Evolutionary conservation across 2,888 invertebrate genomes (phyloP).

Genomic region (Sphecodes monilicornis): DNA sequence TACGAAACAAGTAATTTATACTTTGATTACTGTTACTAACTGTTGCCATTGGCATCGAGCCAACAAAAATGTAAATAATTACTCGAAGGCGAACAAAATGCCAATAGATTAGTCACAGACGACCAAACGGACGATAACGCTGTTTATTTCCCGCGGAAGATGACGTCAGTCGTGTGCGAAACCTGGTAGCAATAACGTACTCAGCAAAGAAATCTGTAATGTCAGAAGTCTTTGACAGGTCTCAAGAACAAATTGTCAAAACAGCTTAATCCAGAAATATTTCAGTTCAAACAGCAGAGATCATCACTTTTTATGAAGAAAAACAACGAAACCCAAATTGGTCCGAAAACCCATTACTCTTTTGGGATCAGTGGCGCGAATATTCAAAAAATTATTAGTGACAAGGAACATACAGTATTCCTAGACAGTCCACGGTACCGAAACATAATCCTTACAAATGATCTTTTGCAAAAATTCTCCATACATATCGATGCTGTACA

Average conservation of each 20-base stretch:
- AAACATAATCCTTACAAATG: background rate
- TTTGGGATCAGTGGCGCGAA: background rate
- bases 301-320: background rate
- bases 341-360: background rate
- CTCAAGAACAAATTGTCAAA: background rate
- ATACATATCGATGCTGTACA: too few species aligned
- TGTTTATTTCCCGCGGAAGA: constrained; percentile 6
- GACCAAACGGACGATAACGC: background rate
- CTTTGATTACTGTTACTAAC: background rate
- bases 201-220: background rate
- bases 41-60: background rate
- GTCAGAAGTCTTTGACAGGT: background rate
- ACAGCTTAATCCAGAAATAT: background rate
- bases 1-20: background rate
- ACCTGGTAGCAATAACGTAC: background rate
- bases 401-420: too few species aligned
- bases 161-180: constrained; percentile 5
- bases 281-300: background rate
- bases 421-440: background rate
- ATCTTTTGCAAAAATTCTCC: background rate
- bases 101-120: background rate
- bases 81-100: background rate
- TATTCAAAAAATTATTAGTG: too few species aligned
- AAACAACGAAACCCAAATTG: background rate
- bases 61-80: constrained; percentile 16